Percentiles rank a stretch among this genome's conserved stretches.
Evolutionary conservation across 2,797 vertebrate species (phyloP).

Genomic region (Melanotaenia trifasciata): DNA sequence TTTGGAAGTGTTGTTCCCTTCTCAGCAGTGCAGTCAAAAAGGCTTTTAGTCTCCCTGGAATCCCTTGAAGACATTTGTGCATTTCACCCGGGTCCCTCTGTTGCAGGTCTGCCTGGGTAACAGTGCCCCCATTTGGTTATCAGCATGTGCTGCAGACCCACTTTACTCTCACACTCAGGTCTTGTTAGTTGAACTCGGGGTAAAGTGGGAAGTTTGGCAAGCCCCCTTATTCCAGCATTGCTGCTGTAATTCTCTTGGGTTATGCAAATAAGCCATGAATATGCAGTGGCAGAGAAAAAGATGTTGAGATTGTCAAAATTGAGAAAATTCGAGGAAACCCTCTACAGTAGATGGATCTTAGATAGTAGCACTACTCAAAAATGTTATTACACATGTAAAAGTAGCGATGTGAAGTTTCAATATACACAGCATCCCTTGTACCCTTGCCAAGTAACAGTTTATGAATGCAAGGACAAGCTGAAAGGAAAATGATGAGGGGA

Average conservation of each 20-base stretch:
- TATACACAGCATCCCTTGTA: slow-evolving; percentile 21
- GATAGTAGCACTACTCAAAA: slow-evolving; percentile 18
- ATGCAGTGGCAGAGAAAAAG: slow-evolving; percentile 61
- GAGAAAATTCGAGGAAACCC: slow-evolving; percentile 57
- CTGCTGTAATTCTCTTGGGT: slow-evolving; percentile 58
- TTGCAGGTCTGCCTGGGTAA: slow-evolving; percentile 72
- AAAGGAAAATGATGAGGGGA: background rate
- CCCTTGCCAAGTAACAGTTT: background rate
- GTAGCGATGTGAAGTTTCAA: slow-evolving; percentile 20
- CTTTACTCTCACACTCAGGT: slow-evolving; percentile 35
- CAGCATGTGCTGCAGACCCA: slow-evolving; percentile 48
- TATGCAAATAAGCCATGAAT: slow-evolving; percentile 70
- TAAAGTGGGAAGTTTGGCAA: slow-evolving; percentile 47
- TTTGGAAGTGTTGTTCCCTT: slow-evolving; percentile 82
- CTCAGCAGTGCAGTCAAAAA: slow-evolving; percentile 80
- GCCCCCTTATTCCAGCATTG: slow-evolving; percentile 28
- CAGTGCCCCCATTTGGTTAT: slow-evolving; percentile 82
- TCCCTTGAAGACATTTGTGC: slow-evolving; percentile 58
- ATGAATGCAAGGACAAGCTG: slow-evolving; percentile 8
- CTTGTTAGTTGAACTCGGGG: slow-evolving; percentile 57
- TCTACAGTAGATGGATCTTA: slow-evolving; percentile 31
- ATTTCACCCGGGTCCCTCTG: slow-evolving; percentile 28
- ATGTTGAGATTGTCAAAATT: slow-evolving; percentile 55
- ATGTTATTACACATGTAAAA: slow-evolving; percentile 21
- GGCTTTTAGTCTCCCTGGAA: slow-evolving; percentile 74